Evolutionary conservation across 37 sponge, comb jelly and placozoan species (phyloP).

Genomic region (Halisarca cf. caerulea): DNA sequence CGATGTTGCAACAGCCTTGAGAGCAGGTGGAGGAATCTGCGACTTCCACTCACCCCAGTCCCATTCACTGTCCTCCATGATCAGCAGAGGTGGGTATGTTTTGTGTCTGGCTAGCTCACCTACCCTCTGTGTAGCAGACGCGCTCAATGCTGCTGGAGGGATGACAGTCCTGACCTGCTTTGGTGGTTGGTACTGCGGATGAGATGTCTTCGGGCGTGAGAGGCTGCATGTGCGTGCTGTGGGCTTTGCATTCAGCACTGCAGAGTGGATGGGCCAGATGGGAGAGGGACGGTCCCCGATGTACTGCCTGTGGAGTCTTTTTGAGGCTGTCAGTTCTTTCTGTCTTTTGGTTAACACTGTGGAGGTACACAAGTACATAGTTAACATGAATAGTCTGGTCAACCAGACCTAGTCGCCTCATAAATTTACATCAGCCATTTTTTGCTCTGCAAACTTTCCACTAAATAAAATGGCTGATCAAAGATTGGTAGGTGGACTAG

Average conservation of each 20-base stretch:
- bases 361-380: background rate
- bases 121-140: constrained; percentile 28
- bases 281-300: constrained; percentile 63
- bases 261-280: constrained; percentile 48
- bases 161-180: constrained; percentile 58
- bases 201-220: constrained; percentile 55
- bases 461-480: too few species aligned
- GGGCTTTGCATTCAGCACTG: constrained; percentile 43
- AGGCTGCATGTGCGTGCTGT: constrained; percentile 41
- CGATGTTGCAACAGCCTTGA: constrained; percentile 37
- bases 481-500: too few species aligned
- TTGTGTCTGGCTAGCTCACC: constrained; percentile 53
- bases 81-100: constrained; percentile 50
- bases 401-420: too few species aligned
- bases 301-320: constrained; percentile 63
- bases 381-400: too few species aligned
- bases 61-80: constrained; percentile 67
- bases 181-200: constrained; percentile 53
- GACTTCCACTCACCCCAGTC: constrained; percentile 78
- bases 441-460: too few species aligned
- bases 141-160: constrained; percentile 37
- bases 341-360: constrained; percentile 62
- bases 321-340: constrained; percentile 51
- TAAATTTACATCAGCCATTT: too few species aligned
- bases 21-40: constrained; percentile 51